A percentile compares a stretch with the other conserved stretches of the same genome.
phyloP scores from a whole-genome alignment of 2,797 vertebrate species.

The Lates japonicus region DNA sequence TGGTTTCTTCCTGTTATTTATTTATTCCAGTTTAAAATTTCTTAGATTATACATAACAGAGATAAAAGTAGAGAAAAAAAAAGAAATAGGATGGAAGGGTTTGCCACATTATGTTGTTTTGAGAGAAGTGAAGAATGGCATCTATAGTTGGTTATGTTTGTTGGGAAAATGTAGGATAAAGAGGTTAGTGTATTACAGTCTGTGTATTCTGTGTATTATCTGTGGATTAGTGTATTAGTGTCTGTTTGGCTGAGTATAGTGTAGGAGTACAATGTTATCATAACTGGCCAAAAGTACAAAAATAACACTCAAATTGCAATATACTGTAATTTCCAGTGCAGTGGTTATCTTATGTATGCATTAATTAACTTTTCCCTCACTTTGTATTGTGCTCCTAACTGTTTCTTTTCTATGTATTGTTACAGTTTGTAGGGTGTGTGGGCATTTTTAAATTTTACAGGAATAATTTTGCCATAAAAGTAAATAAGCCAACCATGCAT shows the following conservation, averaged over 20 bases:
- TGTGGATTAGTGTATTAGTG: too few relatives aligned
- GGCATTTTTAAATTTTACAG: not conserved
- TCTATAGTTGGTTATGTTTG: too few relatives aligned
- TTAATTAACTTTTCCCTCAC: not conserved
- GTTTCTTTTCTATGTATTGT: not conserved
- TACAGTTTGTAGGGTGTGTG: not conserved
- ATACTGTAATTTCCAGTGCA: not conserved
- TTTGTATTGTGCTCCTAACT: not conserved
- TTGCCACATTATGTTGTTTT: not conserved
- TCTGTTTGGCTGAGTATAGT: not conserved
- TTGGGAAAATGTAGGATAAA: too few relatives aligned
- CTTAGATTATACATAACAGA: too few relatives aligned
- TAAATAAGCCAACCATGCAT: conserved; percentile 1
- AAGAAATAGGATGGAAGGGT: not conserved
- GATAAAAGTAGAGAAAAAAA: not conserved
- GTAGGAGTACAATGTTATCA: not conserved
- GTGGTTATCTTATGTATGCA: not conserved
- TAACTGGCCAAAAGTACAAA: not conserved
- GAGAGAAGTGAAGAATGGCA: too few relatives aligned
- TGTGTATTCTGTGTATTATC: too few relatives aligned
- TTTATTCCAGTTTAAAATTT: too few relatives aligned
- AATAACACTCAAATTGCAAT: not conserved
- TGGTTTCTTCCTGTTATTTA: too few relatives aligned
- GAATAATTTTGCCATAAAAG: not conserved
- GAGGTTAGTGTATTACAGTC: too few relatives aligned